Conservation (phyloP, 2,888 invertebrate genomes). For the Autographa gamma region DNA sequence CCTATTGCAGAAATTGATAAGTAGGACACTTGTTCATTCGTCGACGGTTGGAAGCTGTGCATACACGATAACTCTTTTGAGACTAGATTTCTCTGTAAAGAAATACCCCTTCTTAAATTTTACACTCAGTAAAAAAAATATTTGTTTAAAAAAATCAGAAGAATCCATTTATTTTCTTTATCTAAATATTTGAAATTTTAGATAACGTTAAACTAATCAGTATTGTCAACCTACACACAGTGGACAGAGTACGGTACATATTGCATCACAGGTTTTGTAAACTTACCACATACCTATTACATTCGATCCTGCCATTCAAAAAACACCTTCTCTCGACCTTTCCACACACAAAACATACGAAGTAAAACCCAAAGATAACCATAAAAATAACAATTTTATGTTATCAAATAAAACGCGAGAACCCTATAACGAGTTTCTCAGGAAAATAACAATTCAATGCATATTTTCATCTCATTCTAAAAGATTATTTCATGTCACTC, state of each 20-base stretch:
- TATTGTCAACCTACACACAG: too few relatives aligned
- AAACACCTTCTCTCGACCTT: constrained; percentile 9
- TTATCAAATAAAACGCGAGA: constrained; percentile 45
- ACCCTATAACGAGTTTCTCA: constrained; percentile 18
- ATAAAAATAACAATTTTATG: constrained; percentile 39
- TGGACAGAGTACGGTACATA: background rate
- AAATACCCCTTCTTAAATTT: too few relatives aligned
- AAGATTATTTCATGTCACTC: constrained; percentile 34
- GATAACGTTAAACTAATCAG: too few relatives aligned
- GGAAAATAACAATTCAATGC: constrained; percentile 47
- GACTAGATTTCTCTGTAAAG: too few relatives aligned
- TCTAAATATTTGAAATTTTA: too few relatives aligned
- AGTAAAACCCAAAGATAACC: constrained; percentile 41
- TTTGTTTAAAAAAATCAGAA: too few relatives aligned
- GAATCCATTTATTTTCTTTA: too few relatives aligned
- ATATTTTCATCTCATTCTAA: constrained; percentile 40
- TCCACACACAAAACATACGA: constrained; percentile 32
- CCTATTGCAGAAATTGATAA: background rate
- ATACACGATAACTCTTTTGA: too few relatives aligned
- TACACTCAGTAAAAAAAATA: too few relatives aligned
- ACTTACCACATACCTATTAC: constrained; percentile 25
- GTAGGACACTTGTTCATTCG: too few relatives aligned
- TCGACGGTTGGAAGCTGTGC: too few relatives aligned
- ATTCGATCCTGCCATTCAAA: constrained; percentile 20
- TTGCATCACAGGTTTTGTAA: background rate